Evolutionary conservation across 2,113 vertebrate genomes (phyloP), one percentile per base, ranked within the genome.

Genomic region (Perognathus longimembris): DNA sequence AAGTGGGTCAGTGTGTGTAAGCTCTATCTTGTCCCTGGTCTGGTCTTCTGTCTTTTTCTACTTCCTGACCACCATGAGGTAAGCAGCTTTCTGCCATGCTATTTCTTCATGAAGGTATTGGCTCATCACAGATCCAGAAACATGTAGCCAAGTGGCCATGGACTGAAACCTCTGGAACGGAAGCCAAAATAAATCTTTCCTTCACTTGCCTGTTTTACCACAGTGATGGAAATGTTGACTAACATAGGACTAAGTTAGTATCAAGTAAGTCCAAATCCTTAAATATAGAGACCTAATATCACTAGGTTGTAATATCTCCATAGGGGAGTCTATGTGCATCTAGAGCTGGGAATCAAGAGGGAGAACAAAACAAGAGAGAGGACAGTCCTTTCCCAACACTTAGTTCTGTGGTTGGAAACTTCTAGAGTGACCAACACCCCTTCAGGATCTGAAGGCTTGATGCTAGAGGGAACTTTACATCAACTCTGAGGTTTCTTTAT

Each of bases 381-480:
- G 12, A 38, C 5, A 18, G 22, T 26, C 34, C 64, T 66, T 38
- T 74, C 61, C 14, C 57, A 92, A 76, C 61, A 42, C 32, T 57
- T 17, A 34, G 10, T 76, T 89, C 54, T 36, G 78, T 1, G 34
- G 24, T 11, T 64, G 26, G 34, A 64, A 86, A 82, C 24, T 77
- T 22, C 4, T 64, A 64, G n/a, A 54, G 15, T 54, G 50, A 54
- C 14, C 50, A 12, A 17, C 15, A 54, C 50, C 15, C 50, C 50
- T 54, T 54, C 17, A 54, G 50, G 50, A 54, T 38, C 54, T 64
- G 24, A 81, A 42, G 26, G 11, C 59, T 12, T 32, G 59, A 81
- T 78, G 26, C 75, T 89, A 24, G 3, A 93, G 34, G 26, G 84
- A 17, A 94, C 66, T 59, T 80, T 81, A 24, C 32, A 92, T 30